Evolutionary conservation across 2,797 vertebrate genomes (phyloP), one percentile per base, ranked within the genome.

Genomic region (Acanthurus lineatus): DNA sequence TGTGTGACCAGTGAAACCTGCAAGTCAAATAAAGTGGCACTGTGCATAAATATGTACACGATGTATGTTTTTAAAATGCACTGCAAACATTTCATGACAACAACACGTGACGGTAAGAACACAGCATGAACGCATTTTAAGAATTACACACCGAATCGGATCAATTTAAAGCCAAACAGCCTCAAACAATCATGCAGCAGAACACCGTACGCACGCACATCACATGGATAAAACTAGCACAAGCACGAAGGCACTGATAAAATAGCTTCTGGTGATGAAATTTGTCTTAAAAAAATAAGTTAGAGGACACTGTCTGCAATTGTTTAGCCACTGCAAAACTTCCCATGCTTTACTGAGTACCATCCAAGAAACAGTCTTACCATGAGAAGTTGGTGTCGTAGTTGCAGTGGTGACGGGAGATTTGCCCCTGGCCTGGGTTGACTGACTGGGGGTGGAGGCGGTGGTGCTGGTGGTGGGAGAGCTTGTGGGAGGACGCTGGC

Each of bases 301-400:
- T 44, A 40, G n/a, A 57, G 28, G 35, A 70, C 53, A 68, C 25
- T 20, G 47, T 35, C n/a, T 53, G n/a, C 12, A 56, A 53, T 67
- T 9, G 8, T 65, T 56, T 4, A 56, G 12, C 2, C 17, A 57
- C 3, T 42, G n/a, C 11, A 45, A 52, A 68, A 28, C 22, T 5
- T 42, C n/a, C 32, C 73, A 19, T 61, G 28, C 10, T 66, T 17
- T 40, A 28, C 35, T 9, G 35, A 61, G 56, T 19, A 22, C 6
- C 20, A 17, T 3, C 9, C 52, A 49, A 45, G 9, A 67, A 73
- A 40, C 65, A 17, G 7, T 85, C 94, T 94, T 96, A 98, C 97
- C 96, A 79, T 96, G 97, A 67, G 95, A 91, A 61, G 95, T 83
- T 32, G 95, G 90, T 67, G 95, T 91, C 0, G 95, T 92, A 1